Base-by-base conservation (phyloP, 2,888 invertebrate species). In the Drosophila colorata region DNA sequence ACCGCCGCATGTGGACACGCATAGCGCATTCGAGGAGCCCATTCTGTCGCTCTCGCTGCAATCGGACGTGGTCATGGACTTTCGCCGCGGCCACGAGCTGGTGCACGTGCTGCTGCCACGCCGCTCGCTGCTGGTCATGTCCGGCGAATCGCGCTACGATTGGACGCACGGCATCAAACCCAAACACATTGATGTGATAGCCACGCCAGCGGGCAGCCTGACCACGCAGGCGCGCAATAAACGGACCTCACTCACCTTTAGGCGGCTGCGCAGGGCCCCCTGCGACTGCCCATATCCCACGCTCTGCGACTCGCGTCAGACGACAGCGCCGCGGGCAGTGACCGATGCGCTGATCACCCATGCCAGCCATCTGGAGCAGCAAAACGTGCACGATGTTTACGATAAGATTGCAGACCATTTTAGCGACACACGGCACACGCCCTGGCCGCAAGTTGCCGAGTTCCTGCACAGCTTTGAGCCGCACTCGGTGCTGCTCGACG, bases 381-480 rank as follows among this genome's bases (percentile, higher is more conserved):
- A 94, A 35, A 96, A 97, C 92, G 97, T 98, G 0, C 97, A 97
- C 90, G 93, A 95, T 90, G 96, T 99, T 13, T 99, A 99, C 92
- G 97, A 99, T 74, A 94, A 96, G 86, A 99, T 99, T 83, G 98
- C 99, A 0, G 93, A 93, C 40, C 99, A 99, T 93, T 99, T 99
- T 92, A 98, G 97, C 91, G 95, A 96, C 80, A 99, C 99, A 0
- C 94, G 99, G 13, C 97, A 98, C 92, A 96, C 96, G 84, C 96
- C 97, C 16, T 99, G 99, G 99, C 98, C 98, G 0, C 95, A 95
- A 74, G 98, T 99, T 0, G 93, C 95, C 0, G 93, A 95, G 74
- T 99, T 99, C 93, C 93, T 98, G 28, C 91, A 94, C 14, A 93
- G 93, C 5, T 94, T 97, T 72, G 91, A 94, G 0, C 63, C 91